Conservation (phyloP, 2,113 vertebrate genomes). For the Labeo rohita region DNA sequence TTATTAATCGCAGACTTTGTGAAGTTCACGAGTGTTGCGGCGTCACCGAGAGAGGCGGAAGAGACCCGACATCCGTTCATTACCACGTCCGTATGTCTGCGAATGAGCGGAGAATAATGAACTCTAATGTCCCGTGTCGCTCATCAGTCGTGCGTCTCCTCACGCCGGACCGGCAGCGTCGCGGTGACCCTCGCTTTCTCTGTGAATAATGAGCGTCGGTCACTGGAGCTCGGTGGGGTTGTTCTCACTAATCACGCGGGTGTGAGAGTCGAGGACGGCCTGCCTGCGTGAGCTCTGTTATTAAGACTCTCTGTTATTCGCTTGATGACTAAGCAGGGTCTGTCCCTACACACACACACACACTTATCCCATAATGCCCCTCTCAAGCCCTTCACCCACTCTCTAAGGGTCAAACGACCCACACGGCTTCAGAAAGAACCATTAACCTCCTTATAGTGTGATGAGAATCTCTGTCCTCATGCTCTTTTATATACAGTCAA, state of each 20-base stretch:
- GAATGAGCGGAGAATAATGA: slow-evolving; percentile 22
- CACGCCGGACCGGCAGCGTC: neutral
- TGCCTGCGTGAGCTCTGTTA: slow-evolving; percentile 61
- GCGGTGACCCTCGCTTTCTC: slow-evolving; percentile 5
- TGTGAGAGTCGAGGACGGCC: slow-evolving; percentile 67
- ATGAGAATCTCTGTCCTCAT: no score
- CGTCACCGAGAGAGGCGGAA: neutral
- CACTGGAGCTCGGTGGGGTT: slow-evolving; percentile 63
- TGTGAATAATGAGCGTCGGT: slow-evolving; percentile 67
- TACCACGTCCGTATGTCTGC: neutral
- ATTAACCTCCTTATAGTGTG: neutral
- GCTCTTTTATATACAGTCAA: neutral
- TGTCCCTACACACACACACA: neutral
- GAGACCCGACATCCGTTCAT: neutral
- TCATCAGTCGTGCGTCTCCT: neutral
- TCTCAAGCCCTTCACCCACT: neutral
- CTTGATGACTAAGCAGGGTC: slow-evolving; percentile 16
- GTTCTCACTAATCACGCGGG: slow-evolving; percentile 76
- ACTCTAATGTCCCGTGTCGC: neutral
- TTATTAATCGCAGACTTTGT: slow-evolving; percentile 29
- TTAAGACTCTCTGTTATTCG: slow-evolving; percentile 54
- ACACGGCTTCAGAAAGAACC: neutral
- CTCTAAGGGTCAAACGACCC: neutral
- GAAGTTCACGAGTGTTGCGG: slow-evolving; percentile 28
- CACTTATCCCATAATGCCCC: neutral